These are phyloP conservation scores for Rana temporaria DNA, from an alignment of 2,113 vertebrate species.

Conservation along the genomic window DNA sequence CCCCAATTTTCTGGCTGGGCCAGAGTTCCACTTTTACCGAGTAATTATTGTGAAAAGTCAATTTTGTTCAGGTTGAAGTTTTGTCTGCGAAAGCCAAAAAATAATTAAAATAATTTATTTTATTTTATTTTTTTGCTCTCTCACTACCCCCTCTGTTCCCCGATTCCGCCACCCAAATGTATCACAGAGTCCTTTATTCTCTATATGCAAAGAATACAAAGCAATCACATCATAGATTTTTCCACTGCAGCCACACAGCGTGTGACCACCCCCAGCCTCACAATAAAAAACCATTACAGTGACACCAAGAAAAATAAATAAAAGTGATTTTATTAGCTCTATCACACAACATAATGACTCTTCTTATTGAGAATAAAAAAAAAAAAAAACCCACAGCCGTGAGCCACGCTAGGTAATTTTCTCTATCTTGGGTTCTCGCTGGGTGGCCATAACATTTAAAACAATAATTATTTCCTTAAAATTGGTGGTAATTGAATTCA, in stretches of 20 bases:
- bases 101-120: too few species aligned
- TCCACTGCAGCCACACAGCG: conserved; percentile 61
- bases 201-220: background rate
- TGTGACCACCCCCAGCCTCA: conserved; percentile 11
- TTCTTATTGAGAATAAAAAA: conserved; percentile 23
- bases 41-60: too few species aligned
- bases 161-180: background rate
- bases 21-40: too few species aligned
- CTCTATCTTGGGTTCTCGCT: conserved; percentile 35
- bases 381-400: conserved; percentile 27
- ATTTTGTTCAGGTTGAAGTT: too few species aligned
- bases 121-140: background rate
- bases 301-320: conserved; percentile 61
- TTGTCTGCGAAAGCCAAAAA: too few species aligned
- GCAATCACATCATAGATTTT: conserved; percentile 39
- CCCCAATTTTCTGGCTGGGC: too few species aligned
- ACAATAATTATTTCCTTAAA: conserved; percentile 45
- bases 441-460: conserved; percentile 37
- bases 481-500: conserved; percentile 39
- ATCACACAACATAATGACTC: conserved; percentile 61
- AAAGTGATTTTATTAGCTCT: conserved; percentile 66
- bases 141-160: background rate
- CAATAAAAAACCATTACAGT: conserved; percentile 15
- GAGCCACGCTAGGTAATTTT: conserved; percentile 26
- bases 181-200: background rate